A percentile compares a stretch with the other conserved stretches of the same genome.
Evolutionary conservation across 2,888 invertebrate genomes (phyloP).

Genomic region (Volucella zonaria): DNA sequence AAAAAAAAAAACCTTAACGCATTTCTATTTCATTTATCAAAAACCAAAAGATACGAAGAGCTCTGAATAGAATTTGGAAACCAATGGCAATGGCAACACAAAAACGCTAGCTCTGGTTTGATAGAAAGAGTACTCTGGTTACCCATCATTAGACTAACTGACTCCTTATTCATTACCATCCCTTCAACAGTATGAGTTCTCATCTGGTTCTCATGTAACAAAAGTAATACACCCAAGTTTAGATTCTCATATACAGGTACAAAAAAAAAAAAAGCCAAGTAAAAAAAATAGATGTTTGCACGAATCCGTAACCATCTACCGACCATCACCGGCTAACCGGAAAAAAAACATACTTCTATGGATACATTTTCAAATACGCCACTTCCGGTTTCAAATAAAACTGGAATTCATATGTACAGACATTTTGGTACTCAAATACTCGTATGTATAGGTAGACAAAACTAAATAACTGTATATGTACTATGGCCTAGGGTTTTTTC

Average conservation of each 20-base stretch:
- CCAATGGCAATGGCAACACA: constrained; percentile 53
- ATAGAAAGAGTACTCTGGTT: constrained; percentile 68
- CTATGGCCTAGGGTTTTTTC: too few relatives aligned
- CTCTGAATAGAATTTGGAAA: constrained; percentile 64
- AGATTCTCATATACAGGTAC: constrained; percentile 17
- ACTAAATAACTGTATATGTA: too few relatives aligned
- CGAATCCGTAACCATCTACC: constrained; percentile 10
- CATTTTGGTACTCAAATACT: too few relatives aligned
- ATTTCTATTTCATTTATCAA: constrained; percentile 65
- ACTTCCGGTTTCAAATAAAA: constrained; percentile 61
- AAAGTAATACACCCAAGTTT: constrained; percentile 47
- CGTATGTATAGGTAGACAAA: too few relatives aligned
- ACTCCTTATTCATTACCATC: constrained; percentile 70
- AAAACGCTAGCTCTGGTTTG: not conserved
- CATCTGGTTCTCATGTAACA: constrained; percentile 51
- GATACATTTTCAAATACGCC: constrained; percentile 52
- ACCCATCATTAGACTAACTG: constrained; percentile 68
- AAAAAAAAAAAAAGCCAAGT: constrained; percentile 6
- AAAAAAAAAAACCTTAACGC: not conserved
- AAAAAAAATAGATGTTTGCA: constrained; percentile 12
- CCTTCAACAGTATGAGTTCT: constrained; percentile 28
- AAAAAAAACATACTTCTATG: constrained; percentile 17
- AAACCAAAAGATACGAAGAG: constrained; percentile 58
- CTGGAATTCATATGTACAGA: constrained; percentile 12
- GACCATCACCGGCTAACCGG: constrained; percentile 12